Evolutionary conservation across 2,113 vertebrate species (phyloP).

Genomic region (Mus spicilegus): DNA sequence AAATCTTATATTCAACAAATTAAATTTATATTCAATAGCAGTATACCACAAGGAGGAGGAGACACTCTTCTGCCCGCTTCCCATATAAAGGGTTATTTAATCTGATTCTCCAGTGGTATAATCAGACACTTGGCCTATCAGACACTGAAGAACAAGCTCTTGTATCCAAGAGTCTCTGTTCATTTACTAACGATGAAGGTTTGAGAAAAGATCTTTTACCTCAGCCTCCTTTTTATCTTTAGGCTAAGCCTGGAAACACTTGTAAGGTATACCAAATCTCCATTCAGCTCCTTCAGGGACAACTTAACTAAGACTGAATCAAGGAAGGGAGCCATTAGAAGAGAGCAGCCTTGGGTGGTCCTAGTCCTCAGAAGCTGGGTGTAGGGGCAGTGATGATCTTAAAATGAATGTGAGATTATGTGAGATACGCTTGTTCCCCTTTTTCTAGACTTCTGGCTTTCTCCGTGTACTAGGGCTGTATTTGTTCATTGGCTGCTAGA

Average conservation of each 20-base stretch:
- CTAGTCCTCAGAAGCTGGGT: background rate
- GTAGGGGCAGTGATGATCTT: rapidly evolving
- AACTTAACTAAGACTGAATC: background rate
- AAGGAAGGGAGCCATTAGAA: background rate
- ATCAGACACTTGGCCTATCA: background rate
- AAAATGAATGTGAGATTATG: background rate
- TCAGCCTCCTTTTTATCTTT: background rate
- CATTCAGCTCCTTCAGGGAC: background rate
- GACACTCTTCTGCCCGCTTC: background rate
- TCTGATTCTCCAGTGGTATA: background rate
- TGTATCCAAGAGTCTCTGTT: background rate
- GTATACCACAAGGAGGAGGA: constrained; percentile 14
- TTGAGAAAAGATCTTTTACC: background rate
- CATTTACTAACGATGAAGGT: background rate
- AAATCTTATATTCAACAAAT: constrained; percentile 31
- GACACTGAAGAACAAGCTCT: background rate
- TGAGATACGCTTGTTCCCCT: background rate
- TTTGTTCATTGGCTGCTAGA: background rate
- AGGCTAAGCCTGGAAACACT: background rate
- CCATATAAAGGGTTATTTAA: background rate
- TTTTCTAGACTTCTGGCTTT: background rate
- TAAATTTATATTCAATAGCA: constrained; percentile 5
- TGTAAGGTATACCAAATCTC: background rate
- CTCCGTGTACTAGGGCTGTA: background rate
- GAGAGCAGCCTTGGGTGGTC: background rate